Percentiles rank a stretch among this genome's conserved stretches.
phyloP scores from a whole-genome alignment of 2,888 invertebrate species.

The Pemphredon lugubris region DNA sequence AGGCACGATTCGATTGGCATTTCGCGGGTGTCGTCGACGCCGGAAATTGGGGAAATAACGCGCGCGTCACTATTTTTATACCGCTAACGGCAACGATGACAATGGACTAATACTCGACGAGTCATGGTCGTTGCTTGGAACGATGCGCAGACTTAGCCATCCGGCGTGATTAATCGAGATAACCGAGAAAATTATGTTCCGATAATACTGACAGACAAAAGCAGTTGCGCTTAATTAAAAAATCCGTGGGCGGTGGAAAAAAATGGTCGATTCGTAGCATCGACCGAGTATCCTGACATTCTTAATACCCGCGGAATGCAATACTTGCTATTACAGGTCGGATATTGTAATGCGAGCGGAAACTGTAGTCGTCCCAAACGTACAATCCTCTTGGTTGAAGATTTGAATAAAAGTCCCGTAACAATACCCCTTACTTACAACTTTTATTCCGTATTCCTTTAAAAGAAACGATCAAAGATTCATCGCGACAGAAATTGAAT shows the following conservation, averaged over 20 bases:
- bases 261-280: slow-evolving; percentile 23
- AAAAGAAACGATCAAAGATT: too few species aligned
- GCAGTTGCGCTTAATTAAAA: slow-evolving; percentile 58
- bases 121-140: slow-evolving; percentile 5
- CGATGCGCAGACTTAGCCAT: slow-evolving; percentile 15
- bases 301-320: too few species aligned
- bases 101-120: slow-evolving; percentile 11
- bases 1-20: slow-evolving; percentile 18
- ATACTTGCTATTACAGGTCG: too few species aligned
- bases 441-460: too few species aligned
- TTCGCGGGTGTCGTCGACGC: slow-evolving; percentile 8
- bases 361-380: too few species aligned
- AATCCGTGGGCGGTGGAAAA: slow-evolving; percentile 7
- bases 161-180: too few species aligned
- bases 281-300: too few species aligned
- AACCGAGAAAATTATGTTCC: slow-evolving; percentile 26
- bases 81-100: slow-evolving; percentile 23
- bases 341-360: too few species aligned
- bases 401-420: too few species aligned
- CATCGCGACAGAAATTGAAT: too few species aligned
- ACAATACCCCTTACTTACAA: too few species aligned
- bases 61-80: slow-evolving; percentile 6
- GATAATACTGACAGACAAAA: slow-evolving; percentile 40
- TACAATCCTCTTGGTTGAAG: too few species aligned
- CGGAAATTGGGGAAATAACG: slow-evolving; percentile 43